Evolutionary conservation across 1,140 invertebrate genomes (phyloP).

Genomic region (Tetragnatha versicolor): DNA sequence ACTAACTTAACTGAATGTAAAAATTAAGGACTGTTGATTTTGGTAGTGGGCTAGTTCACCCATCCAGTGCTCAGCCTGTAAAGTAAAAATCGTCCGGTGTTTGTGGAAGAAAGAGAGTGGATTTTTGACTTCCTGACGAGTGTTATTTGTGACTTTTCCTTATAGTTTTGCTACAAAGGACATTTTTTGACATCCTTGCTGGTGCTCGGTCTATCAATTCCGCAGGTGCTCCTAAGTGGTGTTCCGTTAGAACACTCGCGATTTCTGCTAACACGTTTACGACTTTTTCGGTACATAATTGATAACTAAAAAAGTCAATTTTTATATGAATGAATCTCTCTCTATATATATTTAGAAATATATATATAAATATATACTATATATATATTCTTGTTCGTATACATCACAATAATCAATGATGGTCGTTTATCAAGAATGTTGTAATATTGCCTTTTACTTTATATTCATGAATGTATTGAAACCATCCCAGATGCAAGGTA

Average conservation of each 20-base stretch:
- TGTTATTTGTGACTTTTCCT: constrained; percentile 51
- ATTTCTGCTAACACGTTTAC: constrained; percentile 54
- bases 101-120: not conserved
- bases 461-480: constrained; percentile 20
- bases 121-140: constrained; percentile 31
- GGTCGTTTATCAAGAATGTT: constrained; percentile 44
- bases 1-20: too few species aligned
- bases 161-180: constrained; percentile 54
- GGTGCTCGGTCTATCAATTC: constrained; percentile 48
- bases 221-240: constrained; percentile 42
- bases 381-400: constrained; percentile 56
- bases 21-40: too few species aligned
- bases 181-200: constrained; percentile 47
- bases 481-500: constrained; percentile 27
- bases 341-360: constrained; percentile 54
- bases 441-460: constrained; percentile 52
- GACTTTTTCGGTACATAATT: constrained; percentile 52
- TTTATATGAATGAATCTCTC: constrained; percentile 55
- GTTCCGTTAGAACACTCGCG: constrained; percentile 1
- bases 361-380: constrained; percentile 50
- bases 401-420: constrained; percentile 49
- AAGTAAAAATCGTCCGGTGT: not conserved
- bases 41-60: too few species aligned
- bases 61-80: not conserved
- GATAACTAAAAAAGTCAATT: constrained; percentile 55